Conservation (phyloP, 1,140 invertebrate species). For the Sitobion miscanthi region DNA sequence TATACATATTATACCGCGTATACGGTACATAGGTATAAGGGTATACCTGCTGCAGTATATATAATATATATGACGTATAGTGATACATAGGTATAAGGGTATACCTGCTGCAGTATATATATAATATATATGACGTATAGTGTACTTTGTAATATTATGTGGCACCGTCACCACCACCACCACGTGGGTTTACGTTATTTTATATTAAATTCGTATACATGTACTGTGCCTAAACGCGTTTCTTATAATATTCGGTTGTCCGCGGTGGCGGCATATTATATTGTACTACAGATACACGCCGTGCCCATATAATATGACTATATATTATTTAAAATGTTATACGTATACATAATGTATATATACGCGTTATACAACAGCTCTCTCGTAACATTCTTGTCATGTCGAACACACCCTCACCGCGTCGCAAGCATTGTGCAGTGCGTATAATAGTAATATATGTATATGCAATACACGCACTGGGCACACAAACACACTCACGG, state of each 20-base stretch:
- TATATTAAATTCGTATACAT: neutral
- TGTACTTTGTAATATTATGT: too few species aligned
- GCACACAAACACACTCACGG: neutral
- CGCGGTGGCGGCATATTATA: neutral
- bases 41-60: neutral
- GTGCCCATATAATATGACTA: neutral
- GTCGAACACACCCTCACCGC: conserved; percentile 45
- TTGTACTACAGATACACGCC: neutral
- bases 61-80: too few species aligned
- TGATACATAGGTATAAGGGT: neutral
- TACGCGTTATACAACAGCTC: neutral
- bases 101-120: neutral
- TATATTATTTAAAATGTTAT: neutral
- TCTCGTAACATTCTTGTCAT: conserved; percentile 51
- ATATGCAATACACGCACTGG: neutral
- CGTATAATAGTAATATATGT: too few species aligned
- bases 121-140: too few species aligned
- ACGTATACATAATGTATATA: neutral
- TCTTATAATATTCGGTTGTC: conserved; percentile 25
- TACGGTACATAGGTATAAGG: neutral
- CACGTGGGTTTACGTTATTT: neutral
- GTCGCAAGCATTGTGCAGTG: conserved; percentile 10
- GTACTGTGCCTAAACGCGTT: neutral
- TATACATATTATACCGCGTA: neutral
- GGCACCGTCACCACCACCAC: neutral